A percentile compares a stretch with the other conserved stretches of the same genome.
Evolutionary conservation across 2,797 vertebrate genomes (phyloP).

Genomic region (Semaprochilodus insignis): DNA sequence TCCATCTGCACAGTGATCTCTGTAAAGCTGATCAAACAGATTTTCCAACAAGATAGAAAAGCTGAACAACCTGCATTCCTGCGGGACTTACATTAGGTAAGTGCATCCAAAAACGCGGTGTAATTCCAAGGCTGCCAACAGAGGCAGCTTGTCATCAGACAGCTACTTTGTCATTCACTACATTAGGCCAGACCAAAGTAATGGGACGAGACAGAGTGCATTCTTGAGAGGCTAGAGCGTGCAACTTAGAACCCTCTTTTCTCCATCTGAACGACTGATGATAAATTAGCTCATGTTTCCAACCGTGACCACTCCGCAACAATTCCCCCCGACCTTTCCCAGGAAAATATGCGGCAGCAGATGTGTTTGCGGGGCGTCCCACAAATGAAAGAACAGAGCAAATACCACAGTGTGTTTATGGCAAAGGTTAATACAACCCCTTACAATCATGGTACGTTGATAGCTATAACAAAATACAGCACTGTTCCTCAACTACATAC

Average conservation of each 20-base stretch:
- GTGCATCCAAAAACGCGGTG: conserved; percentile 7
- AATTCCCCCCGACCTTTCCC: conserved; percentile 49
- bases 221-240: conserved; percentile 34
- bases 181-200: conserved; percentile 27
- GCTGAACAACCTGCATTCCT: not conserved
- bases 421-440: conserved; percentile 25
- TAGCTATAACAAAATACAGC: not conserved
- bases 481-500: not conserved
- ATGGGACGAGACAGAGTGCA: conserved; percentile 42
- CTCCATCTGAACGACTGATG: conserved; percentile 10
- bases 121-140: conserved; percentile 6
- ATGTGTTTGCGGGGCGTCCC: conserved; percentile 44
- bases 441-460: not conserved
- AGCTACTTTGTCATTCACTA: conserved; percentile 24
- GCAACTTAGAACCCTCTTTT: conserved; percentile 29
- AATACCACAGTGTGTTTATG: conserved; percentile 8
- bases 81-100: conserved; percentile 7
- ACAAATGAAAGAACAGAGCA: conserved; percentile 33
- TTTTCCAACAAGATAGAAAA: conserved; percentile 3
- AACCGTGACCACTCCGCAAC: conserved; percentile 22
- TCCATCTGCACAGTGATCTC: conserved; percentile 15
- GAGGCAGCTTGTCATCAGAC: conserved; percentile 32
- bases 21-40: conserved; percentile 4
- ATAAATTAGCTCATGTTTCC: conserved; percentile 51
- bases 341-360: conserved; percentile 55